Evolutionary conservation across 2,113 vertebrate species (phyloP), one percentile per base, ranked within the genome.

Genomic region (Eublepharis macularius): DNA sequence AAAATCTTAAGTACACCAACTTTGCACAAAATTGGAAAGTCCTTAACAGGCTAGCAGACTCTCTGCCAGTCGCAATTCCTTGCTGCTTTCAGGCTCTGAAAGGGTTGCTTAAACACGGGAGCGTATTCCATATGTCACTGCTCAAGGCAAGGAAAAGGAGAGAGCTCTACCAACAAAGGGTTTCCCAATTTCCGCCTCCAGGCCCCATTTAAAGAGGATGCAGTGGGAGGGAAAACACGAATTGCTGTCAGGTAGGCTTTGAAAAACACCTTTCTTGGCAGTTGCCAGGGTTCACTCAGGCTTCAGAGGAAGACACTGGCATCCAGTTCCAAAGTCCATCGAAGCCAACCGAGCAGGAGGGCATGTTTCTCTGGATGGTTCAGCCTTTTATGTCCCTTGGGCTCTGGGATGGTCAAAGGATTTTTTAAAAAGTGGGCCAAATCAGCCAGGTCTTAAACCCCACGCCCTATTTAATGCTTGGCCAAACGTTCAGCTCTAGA

Each of bases 321-420:
- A 77, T 10, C 24, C 63, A 14, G 26, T 16, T 84, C 75, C 75
- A 84, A 84, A 84, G 83, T 69, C 83, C 74, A 49, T 77, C n/a
- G 69, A 41, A 69, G 2, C 45, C 45, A n/a, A 77, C 34, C 24
- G 69, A 68, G n/a, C n/a, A n/a, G 26, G 51, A 77, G 82, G 82
- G 39, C 65, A 76, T 21, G 29, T 78, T 57, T 43, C 51, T n/a
- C 36, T 68, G 26, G 29, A 63, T 14, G 6, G 36, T 51, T 60
- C 32, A 60, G n/a, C n/a, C 26, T 26, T 41, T 13, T 63, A 29
- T 8, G 51, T 26, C 45, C 21, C 9, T 68, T 16, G 29, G 19
- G 24, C 34, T 39, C 45, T 41, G n/a, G 63, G 66, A 17, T 34
- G 49, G 49, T n/a, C 0, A 19, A 66, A 11, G 14, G 2, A 0